Percentiles rank a stretch among this genome's conserved stretches.
Conservation (phyloP, 2,797 vertebrate genomes). For the Thamnophis elegans region DNA sequence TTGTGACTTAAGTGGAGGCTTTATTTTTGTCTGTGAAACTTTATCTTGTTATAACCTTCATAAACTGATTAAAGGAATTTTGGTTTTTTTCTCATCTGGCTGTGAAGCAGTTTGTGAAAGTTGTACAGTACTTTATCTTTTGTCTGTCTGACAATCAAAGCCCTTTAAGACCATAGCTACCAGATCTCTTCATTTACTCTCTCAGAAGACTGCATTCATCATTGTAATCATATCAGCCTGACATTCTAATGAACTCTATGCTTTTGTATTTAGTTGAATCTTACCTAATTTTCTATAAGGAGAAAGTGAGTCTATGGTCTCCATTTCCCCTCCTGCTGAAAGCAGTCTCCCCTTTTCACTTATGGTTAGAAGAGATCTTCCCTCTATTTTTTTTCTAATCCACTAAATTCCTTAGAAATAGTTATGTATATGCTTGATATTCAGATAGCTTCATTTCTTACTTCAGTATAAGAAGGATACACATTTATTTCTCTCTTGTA, state of each 20-base stretch:
- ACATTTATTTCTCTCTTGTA: background rate
- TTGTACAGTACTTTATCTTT: background rate
- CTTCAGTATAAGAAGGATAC: background rate
- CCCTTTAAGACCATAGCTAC: background rate
- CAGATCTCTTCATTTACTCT: background rate
- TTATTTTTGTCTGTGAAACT: background rate
- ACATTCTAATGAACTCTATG: background rate
- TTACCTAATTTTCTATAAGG: background rate
- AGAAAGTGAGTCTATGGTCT: background rate
- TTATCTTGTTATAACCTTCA: background rate
- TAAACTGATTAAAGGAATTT: background rate
- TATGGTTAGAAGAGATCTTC: background rate
- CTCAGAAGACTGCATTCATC: background rate
- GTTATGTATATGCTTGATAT: background rate
- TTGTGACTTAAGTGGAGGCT: background rate
- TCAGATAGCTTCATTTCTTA: background rate
- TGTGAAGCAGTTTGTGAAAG: background rate
- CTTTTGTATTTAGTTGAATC: background rate
- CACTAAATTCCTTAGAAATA: background rate
- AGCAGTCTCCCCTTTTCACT: background rate
- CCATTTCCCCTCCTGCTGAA: background rate
- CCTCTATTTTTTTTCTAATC: background rate
- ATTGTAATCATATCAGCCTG: background rate
- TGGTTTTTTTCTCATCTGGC: background rate
- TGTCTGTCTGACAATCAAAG: background rate